Base-by-base conservation (phyloP, 2,797 vertebrate genomes). In the Cetoscarus ocellatus region DNA sequence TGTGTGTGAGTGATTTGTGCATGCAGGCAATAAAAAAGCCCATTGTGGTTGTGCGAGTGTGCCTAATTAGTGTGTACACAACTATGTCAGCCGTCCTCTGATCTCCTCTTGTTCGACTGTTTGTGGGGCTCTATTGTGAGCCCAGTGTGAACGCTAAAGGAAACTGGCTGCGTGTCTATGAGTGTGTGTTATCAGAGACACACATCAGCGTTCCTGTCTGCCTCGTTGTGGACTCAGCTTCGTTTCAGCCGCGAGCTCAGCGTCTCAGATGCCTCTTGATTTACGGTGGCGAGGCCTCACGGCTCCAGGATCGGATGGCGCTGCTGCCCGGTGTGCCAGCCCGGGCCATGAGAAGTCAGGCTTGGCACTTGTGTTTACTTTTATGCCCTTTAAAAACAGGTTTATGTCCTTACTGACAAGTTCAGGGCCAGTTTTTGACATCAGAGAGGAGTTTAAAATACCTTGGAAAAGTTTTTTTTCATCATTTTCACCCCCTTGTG, bases 11-110 rank as follows among this genome's bases (percentile, higher is more conserved):
- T 19, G 47, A 17, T 86, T 55, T 48, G 76, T 78, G 80, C 62
- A 66, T 70, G 80, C 69, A 64, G 77, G 61, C 71, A 70, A 77
- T 90, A 85, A 92, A 91, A 82, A 86, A 90, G 82, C 73, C 85
- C 80, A 86, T 93, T 93, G 93, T 94, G 88, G 73, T 70, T 5
- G 36, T 79, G 83, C 84, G 83, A 90, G 84, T 83, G 75, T 85
- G 84, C 76, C 87, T 90, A 93, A 94, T 94, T 93, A 92, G 90
- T 88, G 90, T 91, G 88, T 92, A 90, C 91, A 93, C 86, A 86
- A 87, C 83, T 80, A 90, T 88, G 86, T 88, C 79, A 83, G 77
- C 72, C 51, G 73, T 84, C 68, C 84, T 89, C 86, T 91, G 90
- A 89, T 91, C 80, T 87, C 66, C 71, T 48, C 87, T 84, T 77